Base-by-base conservation (phyloP, 2,888 invertebrate genomes). In the Drosophila recens region DNA sequence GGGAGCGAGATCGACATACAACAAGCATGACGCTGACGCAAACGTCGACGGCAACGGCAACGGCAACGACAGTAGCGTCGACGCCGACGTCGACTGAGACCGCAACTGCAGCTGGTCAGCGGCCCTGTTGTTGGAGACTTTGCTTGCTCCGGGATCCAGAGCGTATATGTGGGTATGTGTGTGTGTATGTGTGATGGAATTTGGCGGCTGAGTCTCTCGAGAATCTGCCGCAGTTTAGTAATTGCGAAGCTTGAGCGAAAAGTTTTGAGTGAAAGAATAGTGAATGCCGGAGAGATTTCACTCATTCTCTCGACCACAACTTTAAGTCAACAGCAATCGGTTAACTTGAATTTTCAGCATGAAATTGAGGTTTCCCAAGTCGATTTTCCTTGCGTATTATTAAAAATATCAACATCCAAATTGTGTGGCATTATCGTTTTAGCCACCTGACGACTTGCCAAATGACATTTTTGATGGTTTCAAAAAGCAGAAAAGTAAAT, bases 1-100 rank as follows among this genome's bases (percentile, higher is more conserved):
- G 84, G 76, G 82, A 91, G 87, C 78, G 90, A 89, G 83, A 56
- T 62, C 75, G 77, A 77, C 58, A 68, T 66, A 63, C 72, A 53
- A 66, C 65, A 54, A 66, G 72, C 30, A 46, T 15, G 49, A 27
- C 48, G 48, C 54, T 42, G 27, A 36, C 46, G 53, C 54, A 52
- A 36, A 52, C 67, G 52, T 6, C 27, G 49, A 42, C 71, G 46
- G 36, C 62, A 67, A 66, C 62, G 59, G 40, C 15, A 43, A 45
- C 63, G 61, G 43, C 68, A 57, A 33, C 56, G 57, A 51, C 69
- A 42, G 20, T 56, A 56, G 52, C 67, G 53, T 38, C 49, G 56
- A 36, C 40, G 42, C 9, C 27, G 52, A 33, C 68, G 40, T 5
- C 30, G 65, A 46, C 72, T 17, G 45, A 48, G 57, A 51, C 59